Evolutionary conservation across 2,113 vertebrate species (phyloP).

Genomic region (Parotia lawesii): DNA sequence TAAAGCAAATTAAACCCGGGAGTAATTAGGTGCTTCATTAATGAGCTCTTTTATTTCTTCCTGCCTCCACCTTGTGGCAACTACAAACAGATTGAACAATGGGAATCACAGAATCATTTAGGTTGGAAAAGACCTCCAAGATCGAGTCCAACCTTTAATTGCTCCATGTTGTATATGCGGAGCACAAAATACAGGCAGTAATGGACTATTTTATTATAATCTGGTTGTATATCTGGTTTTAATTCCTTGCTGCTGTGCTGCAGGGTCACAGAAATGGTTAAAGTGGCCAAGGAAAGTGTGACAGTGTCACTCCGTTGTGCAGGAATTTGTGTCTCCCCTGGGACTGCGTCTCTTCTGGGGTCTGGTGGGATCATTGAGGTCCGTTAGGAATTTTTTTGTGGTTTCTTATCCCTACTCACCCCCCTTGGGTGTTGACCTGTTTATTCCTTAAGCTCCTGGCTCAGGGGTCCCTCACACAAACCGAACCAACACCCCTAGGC

Average conservation of each 20-base stretch:
- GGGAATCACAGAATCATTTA: background rate
- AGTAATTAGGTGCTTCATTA: background rate
- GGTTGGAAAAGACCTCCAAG: background rate
- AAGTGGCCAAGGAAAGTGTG: background rate
- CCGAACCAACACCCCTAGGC: accelerated
- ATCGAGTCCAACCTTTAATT: background rate
- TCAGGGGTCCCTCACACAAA: background rate
- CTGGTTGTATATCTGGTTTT: background rate
- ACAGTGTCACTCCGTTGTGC: background rate
- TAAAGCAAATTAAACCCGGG: background rate
- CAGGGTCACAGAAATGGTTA: background rate
- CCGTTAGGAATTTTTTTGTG: background rate
- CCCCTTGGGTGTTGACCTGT: background rate
- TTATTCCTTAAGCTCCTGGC: background rate
- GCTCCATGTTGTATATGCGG: background rate
- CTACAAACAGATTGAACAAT: background rate
- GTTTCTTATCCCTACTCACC: background rate
- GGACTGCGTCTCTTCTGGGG: background rate
- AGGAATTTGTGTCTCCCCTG: background rate
- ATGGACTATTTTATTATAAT: background rate
- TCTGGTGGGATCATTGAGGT: background rate
- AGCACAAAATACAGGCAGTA: background rate
- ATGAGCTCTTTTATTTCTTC: background rate
- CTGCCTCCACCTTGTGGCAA: background rate
- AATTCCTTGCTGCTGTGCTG: background rate